Percentiles rank a stretch among this genome's conserved stretches.
Conservation (phyloP, 2,113 vertebrate genomes). For the Erinaceus europaeus region DNA sequence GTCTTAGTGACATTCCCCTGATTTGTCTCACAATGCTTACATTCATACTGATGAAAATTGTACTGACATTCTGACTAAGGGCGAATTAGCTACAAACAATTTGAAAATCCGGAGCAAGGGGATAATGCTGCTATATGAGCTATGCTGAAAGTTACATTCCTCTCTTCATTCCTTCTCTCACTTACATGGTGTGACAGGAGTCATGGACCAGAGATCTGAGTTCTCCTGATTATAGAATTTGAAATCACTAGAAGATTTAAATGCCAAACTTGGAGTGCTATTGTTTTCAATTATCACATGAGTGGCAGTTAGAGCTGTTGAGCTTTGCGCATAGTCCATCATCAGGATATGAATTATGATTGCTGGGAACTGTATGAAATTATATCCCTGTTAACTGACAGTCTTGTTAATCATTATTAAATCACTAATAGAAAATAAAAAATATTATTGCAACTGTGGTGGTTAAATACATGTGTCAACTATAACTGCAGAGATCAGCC, state of each 20-base stretch:
- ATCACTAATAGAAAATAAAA: too few relatives aligned
- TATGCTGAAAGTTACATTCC: neutral
- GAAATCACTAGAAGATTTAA: constrained; percentile 13
- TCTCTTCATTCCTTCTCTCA: neutral
- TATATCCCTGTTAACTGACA: too few relatives aligned
- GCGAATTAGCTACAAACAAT: neutral
- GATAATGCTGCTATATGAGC: neutral
- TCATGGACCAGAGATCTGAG: neutral
- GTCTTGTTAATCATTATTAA: too few relatives aligned
- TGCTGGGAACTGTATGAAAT: too few relatives aligned
- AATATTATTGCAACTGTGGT: neutral
- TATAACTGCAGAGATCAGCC: neutral
- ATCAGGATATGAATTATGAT: too few relatives aligned
- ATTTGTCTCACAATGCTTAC: neutral
- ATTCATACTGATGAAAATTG: neutral
- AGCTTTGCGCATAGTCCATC: neutral
- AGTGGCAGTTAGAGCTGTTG: neutral
- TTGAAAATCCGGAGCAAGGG: neutral
- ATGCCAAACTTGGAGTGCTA: neutral
- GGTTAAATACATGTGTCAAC: neutral
- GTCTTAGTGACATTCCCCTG: neutral
- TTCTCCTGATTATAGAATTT: neutral
- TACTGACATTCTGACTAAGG: neutral
- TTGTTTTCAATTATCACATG: constrained; percentile 13
- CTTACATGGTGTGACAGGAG: neutral